Conservation (phyloP, 2,888 invertebrate species). For the Drosophila mercatorum region DNA sequence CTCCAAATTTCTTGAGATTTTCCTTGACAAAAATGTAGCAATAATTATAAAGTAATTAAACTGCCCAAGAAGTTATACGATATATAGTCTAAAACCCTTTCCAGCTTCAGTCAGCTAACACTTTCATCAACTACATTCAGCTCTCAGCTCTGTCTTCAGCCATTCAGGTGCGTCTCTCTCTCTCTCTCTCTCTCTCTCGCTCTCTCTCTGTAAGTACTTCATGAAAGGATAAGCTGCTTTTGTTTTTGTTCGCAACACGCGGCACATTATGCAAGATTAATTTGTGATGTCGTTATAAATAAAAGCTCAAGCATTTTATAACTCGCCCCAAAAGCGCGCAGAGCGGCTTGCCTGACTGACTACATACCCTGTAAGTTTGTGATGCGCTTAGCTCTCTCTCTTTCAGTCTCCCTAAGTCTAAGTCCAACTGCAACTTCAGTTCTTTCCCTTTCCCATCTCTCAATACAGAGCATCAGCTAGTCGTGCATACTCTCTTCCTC, state of each 20-base stretch:
- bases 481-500: not conserved
- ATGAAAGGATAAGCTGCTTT: slow-evolving; percentile 70
- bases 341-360: not conserved
- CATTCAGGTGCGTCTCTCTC: slow-evolving; percentile 29
- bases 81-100: not conserved
- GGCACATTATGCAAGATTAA: slow-evolving; percentile 77
- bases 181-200: not conserved
- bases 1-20: not conserved
- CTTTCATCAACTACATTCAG: not conserved
- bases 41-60: not conserved
- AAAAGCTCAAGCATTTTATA: slow-evolving; percentile 72
- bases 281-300: slow-evolving; percentile 78
- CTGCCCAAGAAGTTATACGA: not conserved
- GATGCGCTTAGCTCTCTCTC: not conserved
- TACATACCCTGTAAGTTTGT: slow-evolving; percentile 4
- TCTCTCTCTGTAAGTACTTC: slow-evolving; percentile 55
- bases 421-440: not conserved
- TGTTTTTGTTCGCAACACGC: slow-evolving; percentile 51
- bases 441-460: not conserved
- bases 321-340: slow-evolving; percentile 45
- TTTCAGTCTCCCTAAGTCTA: too few species aligned
- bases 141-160: slow-evolving; percentile 20
- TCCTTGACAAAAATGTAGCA: not conserved
- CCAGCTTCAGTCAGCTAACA: not conserved
- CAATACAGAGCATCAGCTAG: not conserved